Evolutionary conservation across 2,113 vertebrate species (phyloP), one percentile per base, ranked within the genome.

Genomic region (zebrafish (Danio rerio)): DNA sequence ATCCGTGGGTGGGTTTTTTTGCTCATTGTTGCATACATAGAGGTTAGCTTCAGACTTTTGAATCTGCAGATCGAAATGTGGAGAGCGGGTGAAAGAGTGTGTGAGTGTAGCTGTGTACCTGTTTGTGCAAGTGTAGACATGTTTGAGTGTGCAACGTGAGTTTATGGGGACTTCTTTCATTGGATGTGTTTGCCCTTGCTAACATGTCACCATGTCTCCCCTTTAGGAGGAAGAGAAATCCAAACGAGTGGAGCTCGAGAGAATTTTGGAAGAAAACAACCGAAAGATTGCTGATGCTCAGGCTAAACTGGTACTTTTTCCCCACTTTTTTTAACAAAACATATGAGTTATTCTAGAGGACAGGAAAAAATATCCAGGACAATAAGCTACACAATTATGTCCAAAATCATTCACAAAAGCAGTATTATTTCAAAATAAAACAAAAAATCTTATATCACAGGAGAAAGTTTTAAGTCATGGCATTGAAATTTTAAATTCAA

Each of bases 221-320:
- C 53, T 97, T 92, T 96, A 99, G 98, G 97, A 98, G 93, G 97
- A 99, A 97, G 98, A 99, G 92, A 97, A 97, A 92, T 96, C 96
- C 89, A 99, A 99, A 93, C 96, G 98, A 92, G 98, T 98, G 93
- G 98, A 99, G 83, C 94, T 99, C 89, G 98, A 99, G 92, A 97
- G 97, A 95, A 99, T 99, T 95, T 93, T 99, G 89, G 98, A 99
- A 94, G 98, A 99, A 92, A 99, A 99, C 97, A 99, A 99, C 94
- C 96, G 96, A 94, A 99, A 99, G 96, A 99, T 99, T 85, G 97
- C 98, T 43, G 98, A 99, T 86, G 98, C 98, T 91, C 98, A 99
- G 91, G 98, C 98, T 95, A 99, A 96, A 89, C 95, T 99, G 98
- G 98, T 99, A 94, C 43, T 50, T 47, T 50, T 6, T 9, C 59